A percentile compares a stretch with the other conserved stretches of the same genome.
phyloP scores from a whole-genome alignment of 2,113 vertebrate genomes.

The Fukomys damarensis region DNA sequence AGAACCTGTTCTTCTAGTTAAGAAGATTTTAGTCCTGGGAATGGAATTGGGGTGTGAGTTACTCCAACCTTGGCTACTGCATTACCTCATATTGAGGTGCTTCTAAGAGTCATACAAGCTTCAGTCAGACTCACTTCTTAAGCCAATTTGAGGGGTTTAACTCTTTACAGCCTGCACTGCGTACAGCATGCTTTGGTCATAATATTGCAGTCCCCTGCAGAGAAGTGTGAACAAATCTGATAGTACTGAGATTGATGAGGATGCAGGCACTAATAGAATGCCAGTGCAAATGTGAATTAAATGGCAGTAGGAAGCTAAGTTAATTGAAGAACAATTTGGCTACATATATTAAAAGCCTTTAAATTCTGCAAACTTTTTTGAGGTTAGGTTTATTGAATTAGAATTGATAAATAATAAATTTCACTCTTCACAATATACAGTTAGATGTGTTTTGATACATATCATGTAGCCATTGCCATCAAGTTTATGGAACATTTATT shows the following conservation, averaged over 20 bases:
- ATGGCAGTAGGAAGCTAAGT: slow-evolving; percentile 1
- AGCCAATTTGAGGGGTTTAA: too few relatives aligned
- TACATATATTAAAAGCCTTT: slow-evolving; percentile 32
- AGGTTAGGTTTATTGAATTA: slow-evolving; percentile 1
- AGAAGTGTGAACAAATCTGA: neutral
- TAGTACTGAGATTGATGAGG: neutral
- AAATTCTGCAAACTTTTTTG: slow-evolving; percentile 35
- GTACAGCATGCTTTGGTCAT: too few relatives aligned
- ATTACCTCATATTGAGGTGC: too few relatives aligned
- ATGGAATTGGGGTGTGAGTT: too few relatives aligned
- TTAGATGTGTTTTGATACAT: slow-evolving; percentile 34
- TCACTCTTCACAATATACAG: neutral
- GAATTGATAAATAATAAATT: slow-evolving; percentile 45
- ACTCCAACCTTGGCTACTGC: too few relatives aligned
- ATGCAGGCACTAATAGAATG: neutral
- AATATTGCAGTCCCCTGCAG: too few relatives aligned
- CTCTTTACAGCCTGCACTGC: too few relatives aligned
- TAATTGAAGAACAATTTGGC: slow-evolving; percentile 26
- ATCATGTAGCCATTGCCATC: neutral
- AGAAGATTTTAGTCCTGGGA: too few relatives aligned
- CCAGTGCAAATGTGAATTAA: slow-evolving; percentile 1
- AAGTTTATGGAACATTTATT: neutral
- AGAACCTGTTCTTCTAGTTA: too few relatives aligned
- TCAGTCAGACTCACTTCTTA: too few relatives aligned
- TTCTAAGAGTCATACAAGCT: too few relatives aligned